phyloP scores from a whole-genome alignment of 1,140 invertebrate genomes.

The Belonocnema kinseyi region DNA sequence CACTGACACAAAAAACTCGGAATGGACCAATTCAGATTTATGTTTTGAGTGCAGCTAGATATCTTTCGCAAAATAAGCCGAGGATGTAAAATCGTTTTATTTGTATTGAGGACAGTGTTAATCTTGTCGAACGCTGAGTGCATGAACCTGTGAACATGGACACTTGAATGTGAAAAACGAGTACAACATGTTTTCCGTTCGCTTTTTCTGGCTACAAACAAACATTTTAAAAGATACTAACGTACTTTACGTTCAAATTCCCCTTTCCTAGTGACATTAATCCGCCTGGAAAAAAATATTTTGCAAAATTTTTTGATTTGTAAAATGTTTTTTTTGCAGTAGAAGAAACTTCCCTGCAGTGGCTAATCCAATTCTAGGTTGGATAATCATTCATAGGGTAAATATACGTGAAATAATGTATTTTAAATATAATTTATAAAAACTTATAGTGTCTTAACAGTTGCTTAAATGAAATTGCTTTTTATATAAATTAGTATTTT shows the following conservation, averaged over 20 bases:
- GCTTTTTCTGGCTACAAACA: conserved; percentile 9
- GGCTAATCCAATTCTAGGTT: too few relatives aligned
- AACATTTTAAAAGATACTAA: not conserved
- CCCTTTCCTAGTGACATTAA: not conserved
- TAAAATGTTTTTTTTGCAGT: not conserved
- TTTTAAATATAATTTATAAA: too few relatives aligned
- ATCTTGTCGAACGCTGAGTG: conserved; percentile 20
- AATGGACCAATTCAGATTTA: not conserved
- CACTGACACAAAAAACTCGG: not conserved
- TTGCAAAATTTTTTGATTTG: not conserved
- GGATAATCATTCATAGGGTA: too few relatives aligned
- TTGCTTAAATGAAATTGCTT: too few relatives aligned
- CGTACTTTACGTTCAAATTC: conserved; percentile 3
- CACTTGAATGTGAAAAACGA: not conserved
- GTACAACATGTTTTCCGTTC: conserved; percentile 2
- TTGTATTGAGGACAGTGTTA: conserved; percentile 9
- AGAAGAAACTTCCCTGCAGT: too few relatives aligned
- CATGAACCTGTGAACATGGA: conserved; percentile 1
- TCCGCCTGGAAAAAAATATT: not conserved
- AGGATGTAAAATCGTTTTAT: conserved; percentile 9
- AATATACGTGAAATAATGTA: too few relatives aligned
- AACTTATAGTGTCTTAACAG: too few relatives aligned
- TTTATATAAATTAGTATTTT: too few relatives aligned
- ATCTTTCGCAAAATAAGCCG: conserved; percentile 12
- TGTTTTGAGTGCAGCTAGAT: not conserved